A percentile compares a stretch with the other conserved stretches of the same genome.
Evolutionary conservation across 2,888 invertebrate species (phyloP).

Genomic region (Folsomia manolachei): DNA sequence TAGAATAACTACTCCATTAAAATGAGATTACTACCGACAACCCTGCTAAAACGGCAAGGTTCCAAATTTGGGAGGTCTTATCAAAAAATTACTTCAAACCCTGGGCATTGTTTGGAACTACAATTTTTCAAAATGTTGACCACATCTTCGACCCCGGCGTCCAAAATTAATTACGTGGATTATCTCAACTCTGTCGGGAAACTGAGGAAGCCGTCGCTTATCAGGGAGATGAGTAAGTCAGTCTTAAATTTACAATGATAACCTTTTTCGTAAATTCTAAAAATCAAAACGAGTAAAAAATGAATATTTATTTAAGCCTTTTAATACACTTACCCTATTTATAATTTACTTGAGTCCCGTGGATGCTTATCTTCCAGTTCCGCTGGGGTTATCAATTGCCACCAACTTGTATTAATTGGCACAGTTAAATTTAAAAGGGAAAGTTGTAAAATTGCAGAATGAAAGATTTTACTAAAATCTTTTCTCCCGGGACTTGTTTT

Average conservation of each 20-base stretch:
- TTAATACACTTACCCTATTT: background rate
- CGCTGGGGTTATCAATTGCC: background rate
- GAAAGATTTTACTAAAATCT: background rate
- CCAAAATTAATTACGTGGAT: constrained; percentile 8
- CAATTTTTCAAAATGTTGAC: background rate
- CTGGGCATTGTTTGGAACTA: too few species aligned
- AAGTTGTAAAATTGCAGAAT: background rate
- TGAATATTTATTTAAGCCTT: background rate
- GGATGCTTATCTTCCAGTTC: background rate
- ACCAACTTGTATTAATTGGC: background rate
- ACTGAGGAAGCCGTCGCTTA: constrained; percentile 27
- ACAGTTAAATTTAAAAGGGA: background rate
- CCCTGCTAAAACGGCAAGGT: too few species aligned
- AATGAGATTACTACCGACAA: background rate
- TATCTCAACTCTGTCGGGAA: constrained; percentile 19
- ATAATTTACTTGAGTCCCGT: background rate
- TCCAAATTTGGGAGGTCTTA: background rate
- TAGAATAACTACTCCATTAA: too few species aligned
- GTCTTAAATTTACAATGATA: background rate
- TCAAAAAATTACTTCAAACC: background rate
- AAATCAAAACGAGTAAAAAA: background rate
- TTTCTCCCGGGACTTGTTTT: background rate
- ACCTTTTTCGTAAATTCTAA: background rate
- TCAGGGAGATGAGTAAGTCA: constrained; percentile 36
- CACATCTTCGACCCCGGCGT: background rate